Percentiles rank a stretch among this genome's conserved stretches.
Conservation (phyloP, 2,888 invertebrate genomes). For the Lithophane leautieri region DNA sequence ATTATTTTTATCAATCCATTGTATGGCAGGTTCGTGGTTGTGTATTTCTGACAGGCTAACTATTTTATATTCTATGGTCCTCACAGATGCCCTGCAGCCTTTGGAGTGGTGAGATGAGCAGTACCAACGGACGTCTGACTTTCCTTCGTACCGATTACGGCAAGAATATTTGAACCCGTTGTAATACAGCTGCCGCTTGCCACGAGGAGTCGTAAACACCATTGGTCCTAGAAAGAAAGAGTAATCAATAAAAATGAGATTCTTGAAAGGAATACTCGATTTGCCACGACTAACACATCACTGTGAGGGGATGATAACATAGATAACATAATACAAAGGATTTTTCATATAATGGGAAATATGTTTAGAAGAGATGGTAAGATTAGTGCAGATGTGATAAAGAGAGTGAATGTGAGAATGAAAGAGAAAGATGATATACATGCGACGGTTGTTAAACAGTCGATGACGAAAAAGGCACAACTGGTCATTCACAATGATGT, state of each 20-base stretch:
- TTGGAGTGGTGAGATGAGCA: conserved; percentile 72
- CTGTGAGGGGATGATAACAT: not conserved
- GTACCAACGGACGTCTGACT: conserved; percentile 67
- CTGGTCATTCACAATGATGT: not conserved
- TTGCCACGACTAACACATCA: not conserved
- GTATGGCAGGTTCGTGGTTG: conserved; percentile 57
- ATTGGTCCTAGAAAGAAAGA: conserved; percentile 47
- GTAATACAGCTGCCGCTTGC: conserved; percentile 59
- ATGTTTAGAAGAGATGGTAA: not conserved
- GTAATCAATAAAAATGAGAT: not conserved
- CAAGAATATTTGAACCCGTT: conserved; percentile 62
- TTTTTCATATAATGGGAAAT: not conserved
- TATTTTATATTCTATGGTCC: conserved; percentile 66
- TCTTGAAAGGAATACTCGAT: not conserved
- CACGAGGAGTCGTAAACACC: conserved; percentile 56
- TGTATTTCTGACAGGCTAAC: conserved; percentile 56
- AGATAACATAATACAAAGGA: not conserved
- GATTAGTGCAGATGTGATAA: not conserved
- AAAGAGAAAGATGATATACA: not conserved
- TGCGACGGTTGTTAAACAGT: not conserved
- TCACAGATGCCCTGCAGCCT: conserved; percentile 68
- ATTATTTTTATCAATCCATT: conserved; percentile 30
- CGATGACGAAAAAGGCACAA: not conserved
- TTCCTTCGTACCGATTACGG: conserved; percentile 50
- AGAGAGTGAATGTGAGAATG: not conserved